Conservation (phyloP, 2,113 vertebrate species). For the Colistium nudipinnis region DNA sequence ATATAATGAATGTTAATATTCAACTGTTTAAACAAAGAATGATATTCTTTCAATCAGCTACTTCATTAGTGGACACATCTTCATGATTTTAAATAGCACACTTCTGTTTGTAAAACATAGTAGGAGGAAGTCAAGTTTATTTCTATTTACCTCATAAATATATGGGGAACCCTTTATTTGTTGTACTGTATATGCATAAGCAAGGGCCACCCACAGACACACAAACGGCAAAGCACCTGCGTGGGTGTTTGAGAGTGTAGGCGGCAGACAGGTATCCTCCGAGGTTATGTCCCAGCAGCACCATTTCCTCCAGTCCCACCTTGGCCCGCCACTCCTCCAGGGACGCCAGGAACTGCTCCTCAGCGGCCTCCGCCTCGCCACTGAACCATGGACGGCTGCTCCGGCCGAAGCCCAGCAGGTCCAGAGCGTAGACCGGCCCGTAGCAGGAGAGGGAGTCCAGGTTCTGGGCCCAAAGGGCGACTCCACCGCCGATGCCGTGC, state of each 20-base stretch:
- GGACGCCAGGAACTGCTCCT: conserved; percentile 89
- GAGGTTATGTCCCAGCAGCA: conserved; percentile 93
- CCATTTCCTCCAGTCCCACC: conserved; percentile 87
- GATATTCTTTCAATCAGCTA: not conserved
- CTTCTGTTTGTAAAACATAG: not conserved
- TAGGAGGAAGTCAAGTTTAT: not conserved
- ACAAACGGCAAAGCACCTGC: conserved; percentile 74
- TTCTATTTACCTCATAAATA: too few species aligned
- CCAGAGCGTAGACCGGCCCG: conserved; percentile 88
- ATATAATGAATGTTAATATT: not conserved
- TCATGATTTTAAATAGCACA: not conserved
- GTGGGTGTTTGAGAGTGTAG: conserved; percentile 89
- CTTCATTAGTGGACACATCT: not conserved
- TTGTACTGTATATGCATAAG: not conserved
- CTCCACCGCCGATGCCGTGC: conserved; percentile 92
- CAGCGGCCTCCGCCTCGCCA: conserved; percentile 83
- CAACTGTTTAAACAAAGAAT: not conserved
- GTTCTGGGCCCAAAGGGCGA: conserved; percentile 94
- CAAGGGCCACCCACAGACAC: not conserved
- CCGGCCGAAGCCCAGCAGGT: conserved; percentile 92
- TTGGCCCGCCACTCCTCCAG: conserved; percentile 92
- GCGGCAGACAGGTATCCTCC: conserved; percentile 92
- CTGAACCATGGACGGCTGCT: conserved; percentile 89
- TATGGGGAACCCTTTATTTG: not conserved
- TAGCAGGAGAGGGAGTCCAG: conserved; percentile 86